phyloP scores from a whole-genome alignment of 2,888 invertebrate genomes.

The Clusia tigrina region DNA sequence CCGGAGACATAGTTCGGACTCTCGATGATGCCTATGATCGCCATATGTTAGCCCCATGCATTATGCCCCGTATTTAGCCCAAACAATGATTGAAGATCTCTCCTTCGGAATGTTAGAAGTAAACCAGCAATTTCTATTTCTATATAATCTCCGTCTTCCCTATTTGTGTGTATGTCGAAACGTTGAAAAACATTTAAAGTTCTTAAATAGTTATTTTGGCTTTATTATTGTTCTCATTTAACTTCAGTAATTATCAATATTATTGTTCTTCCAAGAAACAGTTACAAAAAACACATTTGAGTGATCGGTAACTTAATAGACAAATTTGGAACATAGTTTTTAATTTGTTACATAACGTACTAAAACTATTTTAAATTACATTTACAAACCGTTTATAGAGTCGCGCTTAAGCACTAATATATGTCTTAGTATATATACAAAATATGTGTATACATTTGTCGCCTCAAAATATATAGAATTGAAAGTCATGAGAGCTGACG shows the following conservation, averaged over 20 bases:
- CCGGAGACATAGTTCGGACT: too few species aligned
- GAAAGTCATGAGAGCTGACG: too few species aligned
- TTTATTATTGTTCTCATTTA: constrained; percentile 1
- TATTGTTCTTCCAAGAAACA: constrained; percentile 3
- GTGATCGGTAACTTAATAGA: background rate
- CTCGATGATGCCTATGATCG: too few species aligned
- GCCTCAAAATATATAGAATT: too few species aligned
- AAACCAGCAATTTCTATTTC: too few species aligned
- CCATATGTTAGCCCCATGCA: too few species aligned
- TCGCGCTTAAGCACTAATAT: background rate
- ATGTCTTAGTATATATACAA: background rate
- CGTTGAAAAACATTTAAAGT: too few species aligned
- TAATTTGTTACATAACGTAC: background rate
- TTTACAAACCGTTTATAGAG: constrained; percentile 5
- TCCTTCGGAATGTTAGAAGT: too few species aligned
- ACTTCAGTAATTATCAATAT: background rate
- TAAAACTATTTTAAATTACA: background rate
- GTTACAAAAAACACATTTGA: background rate
- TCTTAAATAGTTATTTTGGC: constrained; percentile 1
- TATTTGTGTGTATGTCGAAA: too few species aligned
- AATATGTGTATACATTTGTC: background rate
- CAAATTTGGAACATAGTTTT: background rate
- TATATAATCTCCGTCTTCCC: too few species aligned
- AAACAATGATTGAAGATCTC: too few species aligned
- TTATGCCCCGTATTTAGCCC: too few species aligned